phyloP scores from a whole-genome alignment of 2,797 vertebrate species.

The Nyctalus aviator region DNA sequence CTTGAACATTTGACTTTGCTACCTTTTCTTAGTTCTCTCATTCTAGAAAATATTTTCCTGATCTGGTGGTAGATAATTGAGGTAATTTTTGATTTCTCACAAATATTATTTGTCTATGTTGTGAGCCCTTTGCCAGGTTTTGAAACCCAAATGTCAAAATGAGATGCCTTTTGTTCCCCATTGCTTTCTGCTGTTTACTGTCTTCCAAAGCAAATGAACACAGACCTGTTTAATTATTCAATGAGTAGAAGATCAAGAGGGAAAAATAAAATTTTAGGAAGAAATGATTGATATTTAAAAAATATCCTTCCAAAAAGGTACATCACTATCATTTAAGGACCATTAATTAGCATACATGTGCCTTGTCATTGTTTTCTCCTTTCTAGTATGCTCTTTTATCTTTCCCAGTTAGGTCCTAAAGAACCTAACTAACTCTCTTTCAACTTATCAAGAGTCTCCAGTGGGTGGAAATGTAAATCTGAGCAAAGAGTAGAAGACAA shows the following conservation, averaged over 20 bases:
- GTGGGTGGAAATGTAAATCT: constrained; percentile 69
- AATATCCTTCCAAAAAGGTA: constrained; percentile 22
- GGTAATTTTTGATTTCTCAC: constrained; percentile 54
- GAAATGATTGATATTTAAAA: constrained; percentile 57
- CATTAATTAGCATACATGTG: constrained; percentile 31
- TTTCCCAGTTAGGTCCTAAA: constrained; percentile 41
- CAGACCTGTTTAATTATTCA: constrained; percentile 54
- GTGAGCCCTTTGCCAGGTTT: constrained; percentile 50
- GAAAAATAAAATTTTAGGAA: constrained; percentile 45
- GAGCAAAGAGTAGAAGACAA: constrained; percentile 62
- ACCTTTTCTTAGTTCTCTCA: constrained; percentile 43
- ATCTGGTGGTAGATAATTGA: background rate
- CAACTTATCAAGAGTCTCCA: constrained; percentile 43
- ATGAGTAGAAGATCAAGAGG: constrained; percentile 18
- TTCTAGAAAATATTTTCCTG: constrained; percentile 35
- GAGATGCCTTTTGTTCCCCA: constrained; percentile 51
- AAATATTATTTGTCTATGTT: constrained; percentile 22
- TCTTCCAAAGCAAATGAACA: constrained; percentile 68
- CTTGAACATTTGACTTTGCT: constrained; percentile 22
- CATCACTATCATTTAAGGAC: constrained; percentile 24
- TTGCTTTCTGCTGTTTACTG: constrained; percentile 56
- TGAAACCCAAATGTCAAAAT: constrained; percentile 62
- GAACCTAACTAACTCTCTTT: constrained; percentile 30
- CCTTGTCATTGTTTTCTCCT: background rate
- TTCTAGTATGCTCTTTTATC: constrained; percentile 42